phyloP scores from a whole-genome alignment of 1,140 invertebrate species.

The Caenorhabditis tropicalis region DNA sequence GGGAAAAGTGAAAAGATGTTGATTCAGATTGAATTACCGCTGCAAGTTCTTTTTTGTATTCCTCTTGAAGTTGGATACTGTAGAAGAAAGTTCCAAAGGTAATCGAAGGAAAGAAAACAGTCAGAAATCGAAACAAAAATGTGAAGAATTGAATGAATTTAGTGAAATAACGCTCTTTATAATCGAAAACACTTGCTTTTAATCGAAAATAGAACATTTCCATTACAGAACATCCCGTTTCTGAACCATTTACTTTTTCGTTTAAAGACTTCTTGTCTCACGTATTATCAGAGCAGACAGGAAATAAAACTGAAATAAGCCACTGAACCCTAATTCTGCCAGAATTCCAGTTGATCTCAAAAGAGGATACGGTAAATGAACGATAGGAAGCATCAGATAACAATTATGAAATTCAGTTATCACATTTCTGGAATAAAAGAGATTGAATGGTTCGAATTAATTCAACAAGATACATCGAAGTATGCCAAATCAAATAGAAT shows the following conservation, averaged over 20 bases:
- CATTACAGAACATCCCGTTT: neutral
- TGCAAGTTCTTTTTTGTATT: conserved; percentile 23
- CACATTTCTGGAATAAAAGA: neutral
- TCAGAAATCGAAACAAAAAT: neutral
- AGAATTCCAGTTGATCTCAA: neutral
- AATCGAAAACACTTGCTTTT: neutral
- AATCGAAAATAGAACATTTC: conserved; percentile 19
- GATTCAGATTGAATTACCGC: neutral
- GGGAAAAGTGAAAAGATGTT: no score
- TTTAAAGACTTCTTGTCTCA: neutral
- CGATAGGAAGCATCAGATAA: neutral
- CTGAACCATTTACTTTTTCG: neutral
- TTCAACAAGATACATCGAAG: neutral
- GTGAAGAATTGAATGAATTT: neutral
- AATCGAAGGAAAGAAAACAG: neutral
- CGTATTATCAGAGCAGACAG: conserved; percentile 2
- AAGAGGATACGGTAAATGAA: neutral
- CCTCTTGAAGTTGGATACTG: neutral
- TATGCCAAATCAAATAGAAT: neutral
- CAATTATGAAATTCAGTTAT: conserved; percentile 1
- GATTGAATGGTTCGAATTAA: neutral
- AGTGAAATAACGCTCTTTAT: neutral
- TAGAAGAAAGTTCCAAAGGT: conserved; percentile 12
- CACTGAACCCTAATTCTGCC: neutral
- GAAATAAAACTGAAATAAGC: conserved; percentile 4